These are phyloP conservation scores for Poicephalus meyeri DNA, from an alignment of 2,113 vertebrate genomes.

Conservation along the genomic window DNA sequence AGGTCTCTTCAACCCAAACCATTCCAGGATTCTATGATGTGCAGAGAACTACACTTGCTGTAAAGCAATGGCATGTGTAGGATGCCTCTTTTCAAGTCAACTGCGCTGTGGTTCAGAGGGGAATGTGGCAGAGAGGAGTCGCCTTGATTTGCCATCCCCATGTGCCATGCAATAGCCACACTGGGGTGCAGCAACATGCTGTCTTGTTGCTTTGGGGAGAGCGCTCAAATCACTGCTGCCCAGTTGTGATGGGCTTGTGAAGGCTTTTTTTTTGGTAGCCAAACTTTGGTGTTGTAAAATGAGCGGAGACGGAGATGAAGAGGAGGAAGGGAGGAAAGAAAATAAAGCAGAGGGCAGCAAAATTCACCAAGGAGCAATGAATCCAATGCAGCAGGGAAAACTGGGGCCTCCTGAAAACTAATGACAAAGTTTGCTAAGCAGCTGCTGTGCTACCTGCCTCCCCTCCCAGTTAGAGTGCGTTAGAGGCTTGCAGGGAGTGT, in stretches of 20 bases:
- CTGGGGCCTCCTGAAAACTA: not conserved
- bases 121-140: not conserved
- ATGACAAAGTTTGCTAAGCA: not conserved
- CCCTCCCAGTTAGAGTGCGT: not conserved
- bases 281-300: not conserved
- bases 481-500: not conserved
- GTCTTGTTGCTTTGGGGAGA: not conserved
- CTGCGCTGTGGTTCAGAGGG: too few relatives aligned
- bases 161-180: rapidly evolving
- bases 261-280: not conserved
- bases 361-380: not conserved
- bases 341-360: not conserved
- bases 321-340: not conserved
- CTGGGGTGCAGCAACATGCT: not conserved
- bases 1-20: not conserved
- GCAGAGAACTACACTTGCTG: not conserved
- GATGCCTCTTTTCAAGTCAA: not conserved
- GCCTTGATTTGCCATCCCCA: rapidly evolving
- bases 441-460: not conserved
- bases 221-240: not conserved
- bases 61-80: too few relatives aligned
- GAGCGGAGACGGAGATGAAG: not conserved
- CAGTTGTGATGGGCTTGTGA: not conserved
- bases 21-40: not conserved
- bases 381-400: not conserved